These are phyloP conservation scores for Mycalesis mineus DNA, from an alignment of 2,888 invertebrate species.

Conservation along the genomic window DNA sequence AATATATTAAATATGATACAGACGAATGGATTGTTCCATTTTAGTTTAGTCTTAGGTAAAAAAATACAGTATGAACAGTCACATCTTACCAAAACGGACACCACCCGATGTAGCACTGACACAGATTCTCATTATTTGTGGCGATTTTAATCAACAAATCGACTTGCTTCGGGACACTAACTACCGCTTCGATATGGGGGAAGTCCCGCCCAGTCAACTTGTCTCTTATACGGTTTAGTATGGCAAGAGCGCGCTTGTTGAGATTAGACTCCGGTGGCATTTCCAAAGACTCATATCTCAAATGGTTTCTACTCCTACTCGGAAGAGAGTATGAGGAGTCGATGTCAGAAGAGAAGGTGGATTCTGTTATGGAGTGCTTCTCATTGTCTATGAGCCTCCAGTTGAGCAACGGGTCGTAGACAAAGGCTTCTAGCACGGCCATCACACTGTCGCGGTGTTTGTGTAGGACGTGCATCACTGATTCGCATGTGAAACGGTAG, in stretches of 20 bases:
- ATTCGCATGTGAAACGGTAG: slow-evolving; percentile 97
- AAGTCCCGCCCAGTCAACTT: slow-evolving; percentile 97
- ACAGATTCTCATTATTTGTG: slow-evolving; percentile 98
- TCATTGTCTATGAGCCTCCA: slow-evolving; percentile 91
- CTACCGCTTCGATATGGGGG: slow-evolving; percentile 82
- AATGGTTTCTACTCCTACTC: slow-evolving; percentile 57
- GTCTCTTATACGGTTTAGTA: slow-evolving; percentile 94
- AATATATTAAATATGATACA: too few relatives aligned
- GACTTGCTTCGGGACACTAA: slow-evolving; percentile 93
- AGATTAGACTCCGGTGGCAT: slow-evolving; percentile 85
- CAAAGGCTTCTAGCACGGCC: slow-evolving; percentile 99
- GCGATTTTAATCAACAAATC: slow-evolving; percentile 96
- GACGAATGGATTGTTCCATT: too few relatives aligned
- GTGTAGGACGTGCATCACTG: slow-evolving; percentile 98
- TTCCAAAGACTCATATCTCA: slow-evolving; percentile 65
- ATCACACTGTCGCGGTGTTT: slow-evolving; percentile 98
- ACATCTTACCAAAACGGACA: slow-evolving; percentile 84
- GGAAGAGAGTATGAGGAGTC: slow-evolving; percentile 63
- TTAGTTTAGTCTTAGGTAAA: too few relatives aligned
- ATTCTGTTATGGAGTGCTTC: slow-evolving; percentile 59
- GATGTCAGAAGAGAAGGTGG: slow-evolving; percentile 64
- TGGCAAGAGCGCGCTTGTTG: slow-evolving; percentile 94
- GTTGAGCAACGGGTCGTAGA: slow-evolving; percentile 98
- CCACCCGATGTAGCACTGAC: slow-evolving; percentile 99
- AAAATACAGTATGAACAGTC: too few relatives aligned